Evolutionary conservation across 1,140 invertebrate genomes (phyloP).

Genomic region (Metopolophium dirhodum): DNA sequence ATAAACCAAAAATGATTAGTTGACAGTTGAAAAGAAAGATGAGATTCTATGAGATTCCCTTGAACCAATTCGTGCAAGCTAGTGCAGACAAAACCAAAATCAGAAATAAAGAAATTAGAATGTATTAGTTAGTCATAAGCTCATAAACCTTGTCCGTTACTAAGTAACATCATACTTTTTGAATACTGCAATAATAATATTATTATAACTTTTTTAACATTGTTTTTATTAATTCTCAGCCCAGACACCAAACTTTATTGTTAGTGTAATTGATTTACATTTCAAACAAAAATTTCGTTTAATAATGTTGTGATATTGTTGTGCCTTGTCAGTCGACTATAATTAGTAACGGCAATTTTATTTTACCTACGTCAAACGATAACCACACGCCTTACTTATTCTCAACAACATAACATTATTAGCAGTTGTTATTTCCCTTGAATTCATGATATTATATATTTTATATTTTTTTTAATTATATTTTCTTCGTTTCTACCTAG

Average conservation of each 20-base stretch:
- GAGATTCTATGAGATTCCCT: background rate
- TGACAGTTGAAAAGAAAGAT: background rate
- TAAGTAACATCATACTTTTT: constrained; percentile 12
- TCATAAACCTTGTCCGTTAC: background rate
- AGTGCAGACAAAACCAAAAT: background rate
- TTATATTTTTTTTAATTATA: background rate
- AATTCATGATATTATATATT: background rate
- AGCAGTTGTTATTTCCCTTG: background rate
- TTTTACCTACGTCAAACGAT: background rate
- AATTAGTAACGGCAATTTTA: background rate
- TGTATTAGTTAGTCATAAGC: background rate
- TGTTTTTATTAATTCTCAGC: background rate
- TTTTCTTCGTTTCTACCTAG: background rate
- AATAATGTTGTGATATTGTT: background rate
- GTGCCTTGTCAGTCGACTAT: background rate
- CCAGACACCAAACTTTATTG: background rate
- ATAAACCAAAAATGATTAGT: background rate
- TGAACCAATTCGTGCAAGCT: constrained; percentile 23
- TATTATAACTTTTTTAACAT: background rate
- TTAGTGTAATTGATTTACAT: background rate
- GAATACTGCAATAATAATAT: background rate
- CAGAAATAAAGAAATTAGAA: background rate
- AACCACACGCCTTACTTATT: background rate
- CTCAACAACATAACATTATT: background rate
- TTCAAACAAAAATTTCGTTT: background rate